Evolutionary conservation across 2,113 vertebrate genomes (phyloP).

Genomic region (Machaerirhynchus nigripectus): DNA sequence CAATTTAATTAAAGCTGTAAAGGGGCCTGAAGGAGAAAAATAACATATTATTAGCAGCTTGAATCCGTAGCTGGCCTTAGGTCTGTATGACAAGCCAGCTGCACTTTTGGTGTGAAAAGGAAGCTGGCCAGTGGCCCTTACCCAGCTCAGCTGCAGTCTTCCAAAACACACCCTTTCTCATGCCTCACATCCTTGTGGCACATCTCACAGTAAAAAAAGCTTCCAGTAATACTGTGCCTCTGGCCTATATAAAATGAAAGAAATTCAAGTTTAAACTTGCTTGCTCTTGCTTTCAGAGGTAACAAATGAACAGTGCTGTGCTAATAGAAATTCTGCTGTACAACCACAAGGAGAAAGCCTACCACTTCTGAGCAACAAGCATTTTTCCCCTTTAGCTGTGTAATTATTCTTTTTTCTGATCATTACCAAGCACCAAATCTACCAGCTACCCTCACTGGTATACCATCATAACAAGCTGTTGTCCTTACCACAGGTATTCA

Average conservation of each 20-base stretch:
- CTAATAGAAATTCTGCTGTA: not conserved
- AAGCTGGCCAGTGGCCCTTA: conserved; percentile 28
- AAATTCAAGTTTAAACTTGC: conserved; percentile 50
- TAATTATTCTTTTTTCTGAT: not conserved
- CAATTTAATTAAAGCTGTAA: conserved; percentile 34
- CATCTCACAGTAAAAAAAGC: not conserved
- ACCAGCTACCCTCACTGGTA: not conserved
- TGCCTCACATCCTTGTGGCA: conserved; percentile 18
- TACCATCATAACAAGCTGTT: not conserved
- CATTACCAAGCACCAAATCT: not conserved
- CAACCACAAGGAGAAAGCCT: not conserved
- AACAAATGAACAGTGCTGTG: not conserved
- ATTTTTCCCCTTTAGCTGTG: not conserved
- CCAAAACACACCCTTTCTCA: conserved; percentile 38
- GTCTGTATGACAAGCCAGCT: not conserved
- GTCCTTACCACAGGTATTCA: not conserved
- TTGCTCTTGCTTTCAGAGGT: not conserved
- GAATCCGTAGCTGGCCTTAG: not conserved
- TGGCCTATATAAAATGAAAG: conserved; percentile 10
- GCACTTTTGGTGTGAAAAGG: conserved; percentile 11
- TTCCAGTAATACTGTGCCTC: conserved; percentile 37
- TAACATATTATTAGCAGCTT: conserved; percentile 13
- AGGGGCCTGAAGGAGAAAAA: conserved; percentile 38
- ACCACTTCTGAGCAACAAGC: not conserved
- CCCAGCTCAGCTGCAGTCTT: not conserved